phyloP scores from a whole-genome alignment of 2,113 vertebrate genomes.

The Aepyceros melampus region DNA sequence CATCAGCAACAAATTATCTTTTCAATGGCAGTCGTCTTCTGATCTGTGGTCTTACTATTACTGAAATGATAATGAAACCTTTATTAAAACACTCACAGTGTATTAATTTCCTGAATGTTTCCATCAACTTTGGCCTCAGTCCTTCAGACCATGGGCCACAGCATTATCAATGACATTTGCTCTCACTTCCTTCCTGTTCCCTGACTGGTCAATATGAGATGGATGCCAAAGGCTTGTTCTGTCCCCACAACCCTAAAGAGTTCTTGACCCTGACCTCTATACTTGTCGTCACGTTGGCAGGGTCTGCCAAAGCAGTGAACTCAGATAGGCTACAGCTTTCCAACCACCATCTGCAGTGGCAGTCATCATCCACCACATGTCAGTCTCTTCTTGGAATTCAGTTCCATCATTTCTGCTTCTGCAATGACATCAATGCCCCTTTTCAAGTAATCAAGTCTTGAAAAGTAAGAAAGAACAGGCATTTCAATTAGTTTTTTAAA shows the following conservation, averaged over 20 bases:
- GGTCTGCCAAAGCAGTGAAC: background rate
- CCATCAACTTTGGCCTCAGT: background rate
- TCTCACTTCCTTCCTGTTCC: background rate
- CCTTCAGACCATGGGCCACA: too few relatives aligned
- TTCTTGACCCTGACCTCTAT: background rate
- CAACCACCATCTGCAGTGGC: background rate
- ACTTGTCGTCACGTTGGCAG: rapidly evolving
- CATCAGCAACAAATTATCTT: background rate
- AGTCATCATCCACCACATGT: background rate
- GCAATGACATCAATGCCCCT: background rate
- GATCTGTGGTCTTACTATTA: background rate
- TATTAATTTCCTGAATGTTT: background rate
- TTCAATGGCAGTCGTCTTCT: background rate
- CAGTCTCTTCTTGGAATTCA: background rate
- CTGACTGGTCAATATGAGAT: background rate
- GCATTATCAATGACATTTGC: background rate
- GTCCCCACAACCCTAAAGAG: background rate
- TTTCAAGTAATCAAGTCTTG: background rate
- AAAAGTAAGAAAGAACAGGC: background rate
- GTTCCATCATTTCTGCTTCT: background rate
- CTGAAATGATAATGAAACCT: background rate
- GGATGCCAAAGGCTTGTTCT: too few relatives aligned
- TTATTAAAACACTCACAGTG: background rate
- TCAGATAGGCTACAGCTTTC: background rate
- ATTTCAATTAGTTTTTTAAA: background rate